Evolutionary conservation across 1,140 invertebrate genomes (phyloP).

Genomic region (Drusus annulatus): DNA sequence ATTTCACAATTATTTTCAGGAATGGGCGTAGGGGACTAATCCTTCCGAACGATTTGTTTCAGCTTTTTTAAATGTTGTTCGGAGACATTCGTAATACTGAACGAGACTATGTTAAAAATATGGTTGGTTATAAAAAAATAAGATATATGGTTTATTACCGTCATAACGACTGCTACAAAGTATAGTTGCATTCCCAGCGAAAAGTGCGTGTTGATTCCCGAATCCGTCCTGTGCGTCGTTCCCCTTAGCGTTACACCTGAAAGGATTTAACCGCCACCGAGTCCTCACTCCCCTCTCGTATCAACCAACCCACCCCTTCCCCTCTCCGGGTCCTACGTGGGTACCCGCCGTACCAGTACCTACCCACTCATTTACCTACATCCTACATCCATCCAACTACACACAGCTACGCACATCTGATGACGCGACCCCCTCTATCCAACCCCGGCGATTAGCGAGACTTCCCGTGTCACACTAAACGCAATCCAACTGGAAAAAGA

Average conservation of each 20-base stretch:
- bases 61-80: no score
- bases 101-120: no score
- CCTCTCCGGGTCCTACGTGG: background rate
- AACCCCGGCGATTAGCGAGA: conserved; percentile 40
- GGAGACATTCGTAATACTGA: no score
- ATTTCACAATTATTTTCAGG: no score
- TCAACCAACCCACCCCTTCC: background rate
- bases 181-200: no score
- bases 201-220: conserved; percentile 6
- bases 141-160: no score
- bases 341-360: background rate
- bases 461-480: conserved; percentile 35
- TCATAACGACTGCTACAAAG: no score
- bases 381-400: background rate
- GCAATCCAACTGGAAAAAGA: no score
- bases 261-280: conserved; percentile 52
- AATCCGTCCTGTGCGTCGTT: conserved; percentile 41
- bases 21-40: no score
- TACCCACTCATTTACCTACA: background rate
- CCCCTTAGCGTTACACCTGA: conserved; percentile 59
- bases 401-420: background rate
- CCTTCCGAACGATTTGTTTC: no score
- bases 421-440: conserved; percentile 1
- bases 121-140: no score
- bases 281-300: conserved; percentile 32